A percentile compares a stretch with the other conserved stretches of the same genome.
These are phyloP conservation scores for Actias luna DNA, from an alignment of 2,888 invertebrate species.

Conservation along the genomic window DNA sequence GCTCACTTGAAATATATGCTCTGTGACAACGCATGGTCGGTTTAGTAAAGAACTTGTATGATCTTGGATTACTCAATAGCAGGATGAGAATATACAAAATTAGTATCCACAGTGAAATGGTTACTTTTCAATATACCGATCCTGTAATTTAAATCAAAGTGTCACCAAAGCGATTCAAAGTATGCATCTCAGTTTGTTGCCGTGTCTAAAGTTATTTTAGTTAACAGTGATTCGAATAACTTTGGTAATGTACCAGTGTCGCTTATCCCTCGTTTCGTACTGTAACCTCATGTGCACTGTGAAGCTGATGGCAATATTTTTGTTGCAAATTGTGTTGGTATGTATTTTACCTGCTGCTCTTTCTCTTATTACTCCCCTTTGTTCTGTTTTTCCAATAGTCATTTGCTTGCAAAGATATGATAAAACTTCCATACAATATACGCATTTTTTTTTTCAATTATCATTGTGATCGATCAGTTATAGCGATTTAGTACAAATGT, in stretches of 20 bases:
- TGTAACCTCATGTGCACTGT: slow-evolving; percentile 22
- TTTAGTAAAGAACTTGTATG: no score
- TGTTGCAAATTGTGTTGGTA: slow-evolving; percentile 37
- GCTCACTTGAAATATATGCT: neutral
- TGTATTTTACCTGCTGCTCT: no score
- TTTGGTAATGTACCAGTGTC: neutral
- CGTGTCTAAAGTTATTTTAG: neutral
- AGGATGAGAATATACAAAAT: no score
- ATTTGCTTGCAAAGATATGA: no score
- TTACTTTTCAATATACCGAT: neutral
- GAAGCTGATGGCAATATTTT: slow-evolving; percentile 28
- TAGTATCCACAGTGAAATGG: neutral
- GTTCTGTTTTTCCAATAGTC: no score
- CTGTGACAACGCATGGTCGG: no score
- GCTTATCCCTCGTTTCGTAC: neutral
- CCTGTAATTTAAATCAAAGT: neutral
- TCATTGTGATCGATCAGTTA: no score
- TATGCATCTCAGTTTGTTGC: neutral
- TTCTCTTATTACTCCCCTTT: no score
- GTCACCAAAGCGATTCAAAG: neutral
- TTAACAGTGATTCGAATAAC: neutral
- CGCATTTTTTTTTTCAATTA: no score
- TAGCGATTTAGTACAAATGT: no score
- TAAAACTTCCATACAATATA: no score
- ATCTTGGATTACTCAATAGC: no score